Base-by-base conservation (phyloP, 1,140 invertebrate genomes). In the Lasioglossum baleicum region DNA sequence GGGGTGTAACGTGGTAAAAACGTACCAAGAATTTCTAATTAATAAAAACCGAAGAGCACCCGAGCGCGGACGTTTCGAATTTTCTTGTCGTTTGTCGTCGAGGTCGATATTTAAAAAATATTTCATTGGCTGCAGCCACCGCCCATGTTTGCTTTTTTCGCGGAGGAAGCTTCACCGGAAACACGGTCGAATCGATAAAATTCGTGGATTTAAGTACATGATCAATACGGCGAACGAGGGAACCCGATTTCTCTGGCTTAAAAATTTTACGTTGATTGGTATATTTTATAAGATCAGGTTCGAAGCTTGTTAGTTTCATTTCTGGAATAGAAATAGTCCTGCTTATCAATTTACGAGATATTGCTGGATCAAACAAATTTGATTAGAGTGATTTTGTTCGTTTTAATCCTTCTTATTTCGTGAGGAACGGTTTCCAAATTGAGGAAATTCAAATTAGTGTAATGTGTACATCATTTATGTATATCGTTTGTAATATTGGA, bases 101-200 rank as follows among this genome's bases (percentile, higher is more conserved):
- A 70, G 61, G 51, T 70, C 13, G 42, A 40, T 76, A 26, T 61
- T 76, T 61, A 35, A 77, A 77, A 31, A 20, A 7, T 4, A 61
- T 7, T 40, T 11, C 6, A 26, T 22, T 10, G 13, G 4, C 15
- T 10, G n/a, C 2, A 2, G 53, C 64, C 15, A n/a, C 42, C n/a
- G 44, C 11, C 64, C 11, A 22, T n/a, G 20, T 42, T 40, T 3
- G 6, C n/a, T 15, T 20, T 44, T 58, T 20, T 53, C 1, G 5
- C 0, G 2, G 11, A 7, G 8, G 35, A 13, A 11, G 13, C 13
- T 4, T 8, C 13, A 11, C 0, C 8, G 20, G 22, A 64, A 69
- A 42, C 40, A 51, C 48, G 26, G 22, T 69, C 22, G 15, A 31
- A 10, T 15, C 42, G 26, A 71, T 63, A n/a, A 53, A 15, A 71